phyloP scores from a whole-genome alignment of 2,888 invertebrate species.

The Hipparchia sbordonii region DNA sequence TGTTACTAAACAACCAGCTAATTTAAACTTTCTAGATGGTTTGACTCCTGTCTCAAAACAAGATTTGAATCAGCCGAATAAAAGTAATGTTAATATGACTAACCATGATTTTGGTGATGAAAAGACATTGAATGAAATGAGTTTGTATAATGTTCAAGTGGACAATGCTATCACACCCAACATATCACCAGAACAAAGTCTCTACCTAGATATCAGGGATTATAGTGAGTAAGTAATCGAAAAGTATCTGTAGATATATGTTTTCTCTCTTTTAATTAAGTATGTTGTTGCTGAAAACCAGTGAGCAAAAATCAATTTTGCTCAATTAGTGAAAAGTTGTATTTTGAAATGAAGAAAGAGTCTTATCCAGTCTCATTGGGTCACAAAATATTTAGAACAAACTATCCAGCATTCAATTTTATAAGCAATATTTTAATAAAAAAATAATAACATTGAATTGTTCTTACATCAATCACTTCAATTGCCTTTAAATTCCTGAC shows the following conservation, averaged over 20 bases:
- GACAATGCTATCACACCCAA: constrained; percentile 75
- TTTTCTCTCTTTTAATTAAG: no score
- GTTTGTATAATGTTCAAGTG: constrained; percentile 73
- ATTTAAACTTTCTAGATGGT: constrained; percentile 73
- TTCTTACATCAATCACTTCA: no score
- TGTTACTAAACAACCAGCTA: constrained; percentile 59
- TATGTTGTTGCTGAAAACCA: no score
- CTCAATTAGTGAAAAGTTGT: no score
- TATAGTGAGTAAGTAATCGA: constrained; percentile 71
- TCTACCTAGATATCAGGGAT: constrained; percentile 75
- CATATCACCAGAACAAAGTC: constrained; percentile 73
- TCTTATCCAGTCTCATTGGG: no score
- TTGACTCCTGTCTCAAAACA: constrained; percentile 53
- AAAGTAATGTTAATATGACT: constrained; percentile 31
- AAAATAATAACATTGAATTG: no score
- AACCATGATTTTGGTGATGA: constrained; percentile 55
- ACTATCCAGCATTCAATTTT: no score
- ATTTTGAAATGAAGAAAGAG: no score
- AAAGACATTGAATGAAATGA: constrained; percentile 73
- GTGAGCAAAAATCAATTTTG: no score
- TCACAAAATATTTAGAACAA: no score
- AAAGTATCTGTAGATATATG: background rate
- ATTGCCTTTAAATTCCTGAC: no score
- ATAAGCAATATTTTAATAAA: no score
- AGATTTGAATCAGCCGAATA: constrained; percentile 42